These are phyloP conservation scores for Mamestra configurata DNA, from an alignment of 1,140 invertebrate genomes.

Conservation along the genomic window DNA sequence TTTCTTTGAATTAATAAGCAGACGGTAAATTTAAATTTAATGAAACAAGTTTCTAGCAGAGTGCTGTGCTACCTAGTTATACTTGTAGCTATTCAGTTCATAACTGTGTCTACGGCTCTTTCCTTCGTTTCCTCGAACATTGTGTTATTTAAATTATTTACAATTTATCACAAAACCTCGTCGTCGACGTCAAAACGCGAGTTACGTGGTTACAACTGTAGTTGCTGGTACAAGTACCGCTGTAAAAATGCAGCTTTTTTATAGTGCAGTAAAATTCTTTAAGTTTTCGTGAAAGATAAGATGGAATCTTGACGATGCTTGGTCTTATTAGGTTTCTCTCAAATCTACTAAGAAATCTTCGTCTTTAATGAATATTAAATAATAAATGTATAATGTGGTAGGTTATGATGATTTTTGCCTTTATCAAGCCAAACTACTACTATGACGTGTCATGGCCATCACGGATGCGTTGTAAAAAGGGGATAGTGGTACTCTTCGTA, in stretches of 20 bases:
- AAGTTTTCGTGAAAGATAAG: background rate
- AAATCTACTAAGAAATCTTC: too few species aligned
- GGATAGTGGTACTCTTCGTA: too few species aligned
- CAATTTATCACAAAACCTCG: constrained; percentile 52
- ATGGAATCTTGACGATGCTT: background rate
- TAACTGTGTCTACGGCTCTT: constrained; percentile 56
- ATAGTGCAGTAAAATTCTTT: background rate
- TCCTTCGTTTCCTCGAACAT: constrained; percentile 60
- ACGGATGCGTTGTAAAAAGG: too few species aligned
- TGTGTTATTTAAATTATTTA: constrained; percentile 61
- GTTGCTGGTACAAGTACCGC: background rate
- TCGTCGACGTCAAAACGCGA: constrained; percentile 1
- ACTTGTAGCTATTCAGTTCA: constrained; percentile 57
- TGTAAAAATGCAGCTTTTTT: constrained; percentile 13
- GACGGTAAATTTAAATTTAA: constrained; percentile 76
- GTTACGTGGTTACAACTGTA: constrained; percentile 8
- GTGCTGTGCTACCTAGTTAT: constrained; percentile 65
- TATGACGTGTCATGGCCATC: too few species aligned
- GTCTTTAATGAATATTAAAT: too few species aligned
- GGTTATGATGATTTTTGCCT: too few species aligned
- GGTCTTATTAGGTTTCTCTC: too few species aligned
- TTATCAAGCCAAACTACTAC: too few species aligned
- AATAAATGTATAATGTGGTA: too few species aligned
- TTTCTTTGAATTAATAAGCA: constrained; percentile 75
- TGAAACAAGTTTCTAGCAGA: constrained; percentile 72